Conservation (phyloP, 2,888 invertebrate species). For the Eupithecia pulchellata region DNA sequence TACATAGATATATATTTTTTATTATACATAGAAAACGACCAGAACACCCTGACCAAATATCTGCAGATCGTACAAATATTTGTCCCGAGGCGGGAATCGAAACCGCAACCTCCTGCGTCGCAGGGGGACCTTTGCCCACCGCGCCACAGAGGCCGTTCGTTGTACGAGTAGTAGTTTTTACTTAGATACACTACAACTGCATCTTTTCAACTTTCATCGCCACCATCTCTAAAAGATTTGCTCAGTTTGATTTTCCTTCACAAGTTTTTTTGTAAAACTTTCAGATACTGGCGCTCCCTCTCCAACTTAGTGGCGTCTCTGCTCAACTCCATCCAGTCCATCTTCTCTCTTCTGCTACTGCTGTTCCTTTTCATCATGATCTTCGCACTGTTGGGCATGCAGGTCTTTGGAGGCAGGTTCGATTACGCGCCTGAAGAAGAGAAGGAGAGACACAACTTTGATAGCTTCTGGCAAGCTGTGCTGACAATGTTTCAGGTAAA, state of each 20-base stretch:
- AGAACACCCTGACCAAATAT: too few species aligned
- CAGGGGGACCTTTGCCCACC: too few species aligned
- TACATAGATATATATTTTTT: too few species aligned
- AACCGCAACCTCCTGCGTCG: too few species aligned
- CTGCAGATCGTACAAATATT: too few species aligned
- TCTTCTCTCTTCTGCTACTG: constrained; percentile 97
- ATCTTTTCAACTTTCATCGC: background rate
- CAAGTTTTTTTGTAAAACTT: constrained; percentile 47
- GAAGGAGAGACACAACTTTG: constrained; percentile 98
- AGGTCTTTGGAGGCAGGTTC: constrained; percentile 99
- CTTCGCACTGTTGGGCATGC: constrained; percentile 99
- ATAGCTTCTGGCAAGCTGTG: constrained; percentile 99
- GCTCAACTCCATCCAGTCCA: constrained; percentile 99
- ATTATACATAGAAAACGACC: too few species aligned
- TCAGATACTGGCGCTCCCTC: constrained; percentile 98
- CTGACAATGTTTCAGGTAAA: constrained; percentile 99
- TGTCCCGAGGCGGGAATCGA: too few species aligned
- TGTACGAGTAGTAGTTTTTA: background rate
- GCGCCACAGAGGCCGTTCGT: too few species aligned
- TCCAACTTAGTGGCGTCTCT: constrained; percentile 99
- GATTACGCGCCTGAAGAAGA: constrained; percentile 92
- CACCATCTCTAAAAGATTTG: background rate
- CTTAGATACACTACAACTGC: too few species aligned
- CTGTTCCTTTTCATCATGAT: constrained; percentile 99
- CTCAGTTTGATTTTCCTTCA: background rate